phyloP scores from a whole-genome alignment of 2,797 vertebrate species.

The Micrastur ruficollis region DNA sequence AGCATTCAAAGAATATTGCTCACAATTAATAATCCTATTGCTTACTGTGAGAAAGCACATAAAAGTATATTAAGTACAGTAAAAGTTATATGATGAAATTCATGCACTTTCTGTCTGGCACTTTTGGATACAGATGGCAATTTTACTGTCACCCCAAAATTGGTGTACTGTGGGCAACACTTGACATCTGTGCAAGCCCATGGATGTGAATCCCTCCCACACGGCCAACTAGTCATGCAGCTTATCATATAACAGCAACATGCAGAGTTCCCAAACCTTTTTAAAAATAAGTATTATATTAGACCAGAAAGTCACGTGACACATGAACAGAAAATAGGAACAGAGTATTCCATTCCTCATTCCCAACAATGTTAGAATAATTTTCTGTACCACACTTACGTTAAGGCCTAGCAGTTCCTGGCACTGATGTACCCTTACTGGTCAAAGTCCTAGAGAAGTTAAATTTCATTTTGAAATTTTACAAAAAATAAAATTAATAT shows the following conservation, averaged over 20 bases:
- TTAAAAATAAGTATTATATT: not conserved
- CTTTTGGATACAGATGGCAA: not conserved
- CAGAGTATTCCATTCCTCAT: not conserved
- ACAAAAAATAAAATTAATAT: not conserved
- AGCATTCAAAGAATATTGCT: not conserved
- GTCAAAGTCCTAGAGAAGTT: not conserved
- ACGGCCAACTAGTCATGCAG: not conserved
- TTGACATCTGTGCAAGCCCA: conserved; percentile 10
- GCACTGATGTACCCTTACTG: not conserved
- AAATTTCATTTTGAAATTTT: not conserved
- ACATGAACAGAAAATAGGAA: not conserved
- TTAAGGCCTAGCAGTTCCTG: not conserved
- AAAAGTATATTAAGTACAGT: not conserved
- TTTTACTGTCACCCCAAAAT: conserved; percentile 1
- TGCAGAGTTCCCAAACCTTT: not conserved
- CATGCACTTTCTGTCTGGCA: not conserved
- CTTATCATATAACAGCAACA: not conserved
- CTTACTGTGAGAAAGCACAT: conserved; percentile 1
- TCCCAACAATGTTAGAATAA: not conserved
- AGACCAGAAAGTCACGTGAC: not conserved
- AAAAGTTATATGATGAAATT: not conserved
- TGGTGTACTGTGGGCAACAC: not conserved
- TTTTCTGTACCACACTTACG: not conserved
- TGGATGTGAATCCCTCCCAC: not conserved
- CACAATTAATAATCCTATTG: not conserved